Conservation (phyloP, 1,140 invertebrate species). For the Cherax destructor region DNA sequence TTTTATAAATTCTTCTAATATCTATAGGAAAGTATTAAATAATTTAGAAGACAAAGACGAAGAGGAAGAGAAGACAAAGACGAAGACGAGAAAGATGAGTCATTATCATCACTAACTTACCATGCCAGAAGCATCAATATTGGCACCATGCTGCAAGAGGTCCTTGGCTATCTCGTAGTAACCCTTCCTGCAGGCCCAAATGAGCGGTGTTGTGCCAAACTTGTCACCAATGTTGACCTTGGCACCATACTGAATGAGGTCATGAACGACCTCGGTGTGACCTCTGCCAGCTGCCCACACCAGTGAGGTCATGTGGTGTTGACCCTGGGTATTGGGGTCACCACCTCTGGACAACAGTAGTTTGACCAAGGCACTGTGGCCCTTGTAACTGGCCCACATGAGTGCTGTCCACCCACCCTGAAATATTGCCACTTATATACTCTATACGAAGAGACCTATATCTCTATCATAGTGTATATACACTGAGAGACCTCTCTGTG, state of each 20-base stretch:
- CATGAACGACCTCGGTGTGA: slow-evolving; percentile 88
- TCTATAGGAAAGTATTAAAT: neutral
- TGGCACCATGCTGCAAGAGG: slow-evolving; percentile 88
- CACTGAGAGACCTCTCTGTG: too few relatives aligned
- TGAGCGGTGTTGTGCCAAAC: slow-evolving; percentile 94
- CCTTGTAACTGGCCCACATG: slow-evolving; percentile 98
- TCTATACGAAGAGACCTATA: too few relatives aligned
- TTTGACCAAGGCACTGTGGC: slow-evolving; percentile 85
- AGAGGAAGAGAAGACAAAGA: neutral
- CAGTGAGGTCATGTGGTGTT: slow-evolving; percentile 95
- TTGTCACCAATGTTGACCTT: slow-evolving; percentile 95
- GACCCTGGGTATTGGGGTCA: slow-evolving; percentile 96
- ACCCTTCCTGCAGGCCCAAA: slow-evolving; percentile 96
- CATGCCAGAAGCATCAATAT: slow-evolving; percentile 90
- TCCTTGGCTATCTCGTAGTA: slow-evolving; percentile 89
- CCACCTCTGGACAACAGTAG: slow-evolving; percentile 91
- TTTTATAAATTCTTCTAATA: too few relatives aligned
- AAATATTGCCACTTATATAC: neutral
- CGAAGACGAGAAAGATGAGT: too few relatives aligned
- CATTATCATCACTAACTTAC: slow-evolving; percentile 75
- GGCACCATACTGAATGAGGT: slow-evolving; percentile 88
- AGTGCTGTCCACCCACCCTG: slow-evolving; percentile 97
- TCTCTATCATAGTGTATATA: too few relatives aligned
- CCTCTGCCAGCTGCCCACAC: slow-evolving; percentile 96
- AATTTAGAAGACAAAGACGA: neutral